Evolutionary conservation across 2,888 invertebrate genomes (phyloP).

Genomic region (Drosophila robusta): DNA sequence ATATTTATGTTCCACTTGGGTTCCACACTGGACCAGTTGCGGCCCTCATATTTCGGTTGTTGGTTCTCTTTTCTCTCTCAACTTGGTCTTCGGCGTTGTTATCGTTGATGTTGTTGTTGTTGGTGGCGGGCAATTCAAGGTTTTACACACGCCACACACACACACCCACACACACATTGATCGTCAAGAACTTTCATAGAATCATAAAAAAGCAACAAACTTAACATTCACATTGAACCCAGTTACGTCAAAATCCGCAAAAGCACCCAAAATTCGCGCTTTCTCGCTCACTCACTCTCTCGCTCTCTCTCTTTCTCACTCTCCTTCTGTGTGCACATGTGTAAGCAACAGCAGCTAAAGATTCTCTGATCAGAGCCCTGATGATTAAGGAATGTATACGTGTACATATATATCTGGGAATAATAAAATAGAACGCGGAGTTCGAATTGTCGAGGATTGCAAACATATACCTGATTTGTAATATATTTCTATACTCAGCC

Average conservation of each 20-base stretch:
- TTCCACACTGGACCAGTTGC: slow-evolving; percentile 23
- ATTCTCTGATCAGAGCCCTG: background rate
- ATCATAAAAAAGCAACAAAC: background rate
- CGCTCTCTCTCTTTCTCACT: background rate
- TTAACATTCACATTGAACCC: slow-evolving; percentile 9
- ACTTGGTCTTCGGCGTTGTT: slow-evolving; percentile 12
- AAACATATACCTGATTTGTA: too few species aligned
- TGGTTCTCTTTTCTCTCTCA: slow-evolving; percentile 12
- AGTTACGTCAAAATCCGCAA: slow-evolving; percentile 14
- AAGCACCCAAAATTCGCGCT: slow-evolving; percentile 17
- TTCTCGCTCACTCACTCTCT: background rate
- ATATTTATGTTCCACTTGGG: slow-evolving; percentile 34
- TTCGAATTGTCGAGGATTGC: too few species aligned
- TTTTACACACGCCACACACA: slow-evolving; percentile 62
- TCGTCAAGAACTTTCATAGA: slow-evolving; percentile 13
- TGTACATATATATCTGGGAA: too few species aligned
- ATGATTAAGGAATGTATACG: background rate
- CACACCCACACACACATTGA: slow-evolving; percentile 3
- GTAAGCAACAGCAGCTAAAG: slow-evolving; percentile 14
- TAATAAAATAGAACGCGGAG: too few species aligned
- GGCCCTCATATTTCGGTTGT: slow-evolving; percentile 20
- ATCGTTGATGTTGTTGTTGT: slow-evolving; percentile 26
- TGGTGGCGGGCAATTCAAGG: slow-evolving; percentile 79
- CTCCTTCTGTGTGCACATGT: slow-evolving; percentile 12
- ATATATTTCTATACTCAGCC: too few species aligned